Base-by-base conservation (phyloP, 2,113 vertebrate species). In the Eupsittula cactorum region DNA sequence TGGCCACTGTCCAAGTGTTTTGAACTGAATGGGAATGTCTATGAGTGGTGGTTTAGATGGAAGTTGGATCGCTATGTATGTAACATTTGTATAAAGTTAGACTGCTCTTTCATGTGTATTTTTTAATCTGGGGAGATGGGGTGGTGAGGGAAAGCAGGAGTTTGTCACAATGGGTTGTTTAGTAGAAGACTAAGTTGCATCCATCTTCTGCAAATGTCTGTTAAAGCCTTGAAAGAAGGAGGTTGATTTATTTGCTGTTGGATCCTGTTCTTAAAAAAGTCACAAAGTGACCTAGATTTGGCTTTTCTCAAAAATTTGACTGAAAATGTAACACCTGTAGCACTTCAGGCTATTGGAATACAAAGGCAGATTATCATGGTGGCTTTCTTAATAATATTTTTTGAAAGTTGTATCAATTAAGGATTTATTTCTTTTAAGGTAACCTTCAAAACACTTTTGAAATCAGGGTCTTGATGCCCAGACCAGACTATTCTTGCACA, bases 41-140 rank as follows among this genome's bases (percentile, higher is more conserved):
- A 99, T 55, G 99, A 99, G 91, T 99, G 99, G 99, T 99, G 99
- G 99, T 99, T 99, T 97, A 97, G 99, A 67, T 99, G 99, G 99
- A 99, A 99, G 96, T 92, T 99, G 96, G 99, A 99, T 97, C 98
- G 99, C 97, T 99, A 99, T 50, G 99, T 99, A 98, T 87, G 97
- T 98, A 95, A 93, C 86, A 80, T 71, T 90, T 88, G 64, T 64
- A 62, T 62, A 28, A 31, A 59, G 52, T 65, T 65, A 24, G 60
- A 33, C 10, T 65, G 4, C 3, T 65, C 11, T 86, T 57, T 63
- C 41, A 71, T 63, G 29, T 37, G 19, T 53, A 2, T 42, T 29
- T 80, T 92, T 95, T 53, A 37, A 35, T 67, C 14, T 35, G 9
- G 15, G 11, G 13, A 5, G 9, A 17, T 8, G 9, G 35, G 20